phyloP scores from a whole-genome alignment of 2,888 invertebrate genomes.

The Melanostoma mellinum region DNA sequence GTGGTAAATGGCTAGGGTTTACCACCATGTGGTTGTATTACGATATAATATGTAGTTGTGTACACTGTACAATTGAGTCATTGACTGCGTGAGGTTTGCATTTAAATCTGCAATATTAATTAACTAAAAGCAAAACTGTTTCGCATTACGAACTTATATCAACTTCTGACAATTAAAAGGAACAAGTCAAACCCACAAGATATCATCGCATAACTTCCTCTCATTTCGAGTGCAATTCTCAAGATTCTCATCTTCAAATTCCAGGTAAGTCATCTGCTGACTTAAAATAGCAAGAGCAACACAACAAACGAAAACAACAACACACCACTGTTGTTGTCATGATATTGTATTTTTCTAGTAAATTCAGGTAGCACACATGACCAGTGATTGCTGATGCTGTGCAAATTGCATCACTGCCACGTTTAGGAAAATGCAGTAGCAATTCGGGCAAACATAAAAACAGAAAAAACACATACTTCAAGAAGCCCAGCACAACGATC shows the following conservation, averaged over 20 bases:
- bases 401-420: constrained; percentile 60
- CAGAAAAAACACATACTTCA: not conserved
- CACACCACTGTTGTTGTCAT: constrained; percentile 61
- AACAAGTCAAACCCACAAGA: no score
- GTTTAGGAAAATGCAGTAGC: constrained; percentile 62
- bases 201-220: not conserved
- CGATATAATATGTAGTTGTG: no score
- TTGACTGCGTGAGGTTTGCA: no score
- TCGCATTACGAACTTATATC: no score
- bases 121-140: no score
- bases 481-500: constrained; percentile 17
- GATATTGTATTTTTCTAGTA: constrained; percentile 63
- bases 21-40: no score
- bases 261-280: constrained; percentile 59
- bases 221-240: constrained; percentile 45
- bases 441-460: constrained; percentile 14
- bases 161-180: no score
- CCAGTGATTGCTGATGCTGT: constrained; percentile 45
- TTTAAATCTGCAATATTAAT: no score
- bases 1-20: no score
- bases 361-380: constrained; percentile 66
- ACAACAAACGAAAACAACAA: constrained; percentile 17
- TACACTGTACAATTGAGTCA: no score
- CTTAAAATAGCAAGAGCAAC: constrained; percentile 12
- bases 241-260: constrained; percentile 60